Evolutionary conservation across 2,113 vertebrate genomes (phyloP).

Genomic region (Ochotona princeps): DNA sequence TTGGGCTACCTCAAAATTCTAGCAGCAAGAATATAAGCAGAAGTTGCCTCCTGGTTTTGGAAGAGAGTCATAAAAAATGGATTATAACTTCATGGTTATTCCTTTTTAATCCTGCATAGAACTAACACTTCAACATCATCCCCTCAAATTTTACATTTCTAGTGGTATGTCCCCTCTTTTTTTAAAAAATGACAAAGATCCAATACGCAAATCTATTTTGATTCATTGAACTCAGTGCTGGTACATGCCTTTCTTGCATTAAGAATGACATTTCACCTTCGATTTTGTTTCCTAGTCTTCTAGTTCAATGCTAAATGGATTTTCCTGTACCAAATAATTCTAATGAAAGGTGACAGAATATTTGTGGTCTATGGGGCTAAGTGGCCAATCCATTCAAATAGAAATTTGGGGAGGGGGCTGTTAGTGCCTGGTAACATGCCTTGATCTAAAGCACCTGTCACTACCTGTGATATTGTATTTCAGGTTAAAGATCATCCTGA

Average conservation of each 20-base stretch:
- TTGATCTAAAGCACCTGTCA: slow-evolving; percentile 46
- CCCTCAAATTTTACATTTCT: not conserved
- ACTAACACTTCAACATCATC: not conserved
- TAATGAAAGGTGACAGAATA: not conserved
- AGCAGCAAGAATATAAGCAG: too few relatives aligned
- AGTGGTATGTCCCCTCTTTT: not conserved
- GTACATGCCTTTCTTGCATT: not conserved
- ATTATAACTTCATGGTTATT: not conserved
- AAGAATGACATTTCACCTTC: not conserved
- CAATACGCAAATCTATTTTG: not conserved
- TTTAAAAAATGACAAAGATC: not conserved
- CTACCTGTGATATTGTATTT: slow-evolving; percentile 18
- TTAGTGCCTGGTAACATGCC: slow-evolving; percentile 14
- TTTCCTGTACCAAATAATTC: not conserved
- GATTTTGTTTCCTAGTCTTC: not conserved
- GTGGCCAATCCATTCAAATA: not conserved
- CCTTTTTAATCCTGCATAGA: not conserved
- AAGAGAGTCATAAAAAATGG: too few relatives aligned
- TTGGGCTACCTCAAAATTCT: too few relatives aligned
- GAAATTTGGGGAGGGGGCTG: not conserved
- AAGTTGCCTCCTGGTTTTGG: too few relatives aligned
- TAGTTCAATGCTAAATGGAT: slow-evolving; percentile 8
- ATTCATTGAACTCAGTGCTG: not conserved
- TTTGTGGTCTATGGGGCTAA: slow-evolving; percentile 5
- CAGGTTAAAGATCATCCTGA: slow-evolving; percentile 28